Evolutionary conservation across 2,797 vertebrate genomes (phyloP), one percentile per base, ranked within the genome.

Genomic region (Danio jaintianensis): DNA sequence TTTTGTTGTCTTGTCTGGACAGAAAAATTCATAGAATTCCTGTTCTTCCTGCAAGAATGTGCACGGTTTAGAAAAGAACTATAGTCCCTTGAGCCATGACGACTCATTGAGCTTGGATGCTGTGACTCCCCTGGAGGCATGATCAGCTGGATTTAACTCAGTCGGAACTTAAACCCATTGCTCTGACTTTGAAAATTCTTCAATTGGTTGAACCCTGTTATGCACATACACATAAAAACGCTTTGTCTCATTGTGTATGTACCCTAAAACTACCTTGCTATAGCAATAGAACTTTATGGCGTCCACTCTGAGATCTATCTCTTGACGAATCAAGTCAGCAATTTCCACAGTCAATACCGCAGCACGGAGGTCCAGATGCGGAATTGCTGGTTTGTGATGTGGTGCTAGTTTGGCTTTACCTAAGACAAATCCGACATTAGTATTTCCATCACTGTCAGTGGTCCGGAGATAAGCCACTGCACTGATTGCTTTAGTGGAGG

Each of bases 401-500:
- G 16, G 38, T 40, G 61, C 38, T 64, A 64, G 16, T 43, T 64
- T 64, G 36, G 16, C 61, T 64, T 43, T 64, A 43, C 61, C 16
- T 15, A 64, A 43, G 38, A 64, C 38, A 16, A 64, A 43, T 64
- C 38, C 16, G 4, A 64, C 61, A 43, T 43, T 43, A 18, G 61
- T 5, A 8, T 11, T 64, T 18, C 38, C 38, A 40, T 64, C n/a
- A n/a, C 2, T 4, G 7, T 64, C 38, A 43, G 6, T 11, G 16
- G n/a, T 38, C 16, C 38, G 64, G 40, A 64, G 62, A 62, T 64
- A 64, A 43, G 62, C 62, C 16, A 64, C 62, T 7, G 22, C 4
- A 10, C 40, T 6, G 5, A 64, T 43, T 6, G 62, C 36, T 10
- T 43, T 43, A 40, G 40, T 64, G 16, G 62, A 43, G 40, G 62